Evolutionary conservation across 2,113 vertebrate species (phyloP), one percentile per base, ranked within the genome.

Genomic region (Drymodes brunneopygia): DNA sequence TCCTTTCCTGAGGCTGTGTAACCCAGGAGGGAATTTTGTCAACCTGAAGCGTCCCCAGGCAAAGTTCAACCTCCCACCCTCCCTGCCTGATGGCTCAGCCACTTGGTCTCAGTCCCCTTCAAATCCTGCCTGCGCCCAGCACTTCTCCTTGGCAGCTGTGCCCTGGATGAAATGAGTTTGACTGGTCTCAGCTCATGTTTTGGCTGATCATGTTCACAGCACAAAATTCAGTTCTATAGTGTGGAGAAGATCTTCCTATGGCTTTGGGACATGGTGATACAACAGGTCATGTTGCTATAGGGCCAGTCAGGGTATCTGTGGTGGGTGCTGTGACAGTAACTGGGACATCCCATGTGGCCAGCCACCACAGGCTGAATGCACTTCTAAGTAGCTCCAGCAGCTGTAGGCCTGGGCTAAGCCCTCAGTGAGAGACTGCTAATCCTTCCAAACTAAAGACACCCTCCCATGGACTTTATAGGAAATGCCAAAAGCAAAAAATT

Each of bases 41-140:
- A 1, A 6, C 10, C 40, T 61, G 48, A 72, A 20, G 40, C 6
- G 4, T 36, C 48, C 38, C 33, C 4, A 15, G 11, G 61, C 31
- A 40, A 72, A 69, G 15, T n/a, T 74, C 62, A 69, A 5, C 40
- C 31, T 82, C 47, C 58, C 4, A 10, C 29, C 64, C 65, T 58
- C 17, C 27, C 53, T 88, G 31, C 40, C 21, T 36, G n/a, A 40
- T 48, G 42, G 71, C 47, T 60, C 71, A 67, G 33, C 27, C 1
- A 0, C 0, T 3, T 0, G 0, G 21, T 33, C 29, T 69, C 1
- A 0, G 28, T 60, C 17, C 21, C 25, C 25, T 73, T 85, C 51
- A 70, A 61, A 71, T 81, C 28, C 70, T 66, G 31, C 48, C 20
- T 36, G 35, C 11, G 6, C 51, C 13, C 36, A 80, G 40, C 12